These are phyloP conservation scores for Macropus fuliginosus DNA, from an alignment of 2,797 vertebrate species.

Conservation along the genomic window DNA sequence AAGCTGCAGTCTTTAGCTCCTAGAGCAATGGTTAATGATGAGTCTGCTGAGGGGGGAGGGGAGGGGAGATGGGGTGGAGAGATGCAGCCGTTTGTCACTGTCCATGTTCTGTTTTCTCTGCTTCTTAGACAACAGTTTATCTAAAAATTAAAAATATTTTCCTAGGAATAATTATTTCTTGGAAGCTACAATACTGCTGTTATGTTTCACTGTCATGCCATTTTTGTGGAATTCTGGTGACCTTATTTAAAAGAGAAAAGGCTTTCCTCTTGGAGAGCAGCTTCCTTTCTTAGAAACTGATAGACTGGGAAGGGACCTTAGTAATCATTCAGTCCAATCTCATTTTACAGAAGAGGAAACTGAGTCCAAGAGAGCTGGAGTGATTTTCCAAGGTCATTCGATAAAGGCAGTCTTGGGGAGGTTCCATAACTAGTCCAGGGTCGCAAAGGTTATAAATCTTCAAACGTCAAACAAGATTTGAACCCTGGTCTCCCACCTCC, in stretches of 20 bases:
- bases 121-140: conserved; percentile 70
- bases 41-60: conserved; percentile 47
- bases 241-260: neutral
- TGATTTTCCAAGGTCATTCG: neutral
- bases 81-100: conserved; percentile 48
- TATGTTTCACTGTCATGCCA: conserved; percentile 53
- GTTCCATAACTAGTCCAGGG: neutral
- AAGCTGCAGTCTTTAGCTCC: conserved; percentile 68
- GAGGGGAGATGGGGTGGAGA: conserved; percentile 3
- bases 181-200: conserved; percentile 55
- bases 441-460: neutral
- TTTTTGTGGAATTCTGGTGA: neutral
- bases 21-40: conserved; percentile 68
- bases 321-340: neutral
- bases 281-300: neutral
- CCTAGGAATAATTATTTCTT: conserved; percentile 74
- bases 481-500: neutral
- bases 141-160: conserved; percentile 70
- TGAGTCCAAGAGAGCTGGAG: neutral
- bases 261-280: neutral
- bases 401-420: neutral
- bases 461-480: neutral
- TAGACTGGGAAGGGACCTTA: neutral
- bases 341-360: neutral
- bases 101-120: conserved; percentile 42